Conservation (phyloP, 2,888 invertebrate species). For the Sarcophaga variegata region DNA sequence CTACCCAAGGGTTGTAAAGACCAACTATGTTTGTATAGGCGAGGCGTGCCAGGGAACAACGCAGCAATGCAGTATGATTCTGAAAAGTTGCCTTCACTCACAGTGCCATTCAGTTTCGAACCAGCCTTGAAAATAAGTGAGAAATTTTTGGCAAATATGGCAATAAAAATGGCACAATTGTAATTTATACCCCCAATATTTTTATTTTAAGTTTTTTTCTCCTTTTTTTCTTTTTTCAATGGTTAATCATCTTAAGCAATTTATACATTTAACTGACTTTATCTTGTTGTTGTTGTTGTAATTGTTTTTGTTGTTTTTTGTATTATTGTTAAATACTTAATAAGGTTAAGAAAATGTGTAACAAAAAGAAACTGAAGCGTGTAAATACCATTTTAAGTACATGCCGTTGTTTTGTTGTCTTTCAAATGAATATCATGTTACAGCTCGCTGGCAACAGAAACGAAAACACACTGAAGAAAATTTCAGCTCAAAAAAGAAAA, state of each 20-base stretch:
- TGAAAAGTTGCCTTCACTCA: too few species aligned
- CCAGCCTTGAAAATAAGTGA: too few species aligned
- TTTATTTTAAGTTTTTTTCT: not conserved
- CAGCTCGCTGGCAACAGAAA: slow-evolving; percentile 39
- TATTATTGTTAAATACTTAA: slow-evolving; percentile 61
- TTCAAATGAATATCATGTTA: slow-evolving; percentile 58
- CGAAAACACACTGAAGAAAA: not conserved
- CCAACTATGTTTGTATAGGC: too few species aligned
- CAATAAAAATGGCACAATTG: too few species aligned
- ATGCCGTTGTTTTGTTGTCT: not conserved
- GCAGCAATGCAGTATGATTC: too few species aligned
- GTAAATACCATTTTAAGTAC: slow-evolving; percentile 67
- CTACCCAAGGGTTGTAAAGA: too few species aligned
- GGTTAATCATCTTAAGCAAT: slow-evolving; percentile 57
- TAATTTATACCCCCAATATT: not conserved
- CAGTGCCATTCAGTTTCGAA: too few species aligned
- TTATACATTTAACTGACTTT: slow-evolving; percentile 41
- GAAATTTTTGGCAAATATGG: too few species aligned
- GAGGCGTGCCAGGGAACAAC: too few species aligned
- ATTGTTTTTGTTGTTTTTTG: not conserved
- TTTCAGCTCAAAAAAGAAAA: slow-evolving; percentile 11
- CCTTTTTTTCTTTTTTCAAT: not conserved
- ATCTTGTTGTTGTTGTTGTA: not conserved
- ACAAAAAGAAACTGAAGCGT: slow-evolving; percentile 66
- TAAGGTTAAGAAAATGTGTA: slow-evolving; percentile 67